phyloP scores from a whole-genome alignment of 2,888 invertebrate genomes.

The Amblyjoppa proteus region DNA sequence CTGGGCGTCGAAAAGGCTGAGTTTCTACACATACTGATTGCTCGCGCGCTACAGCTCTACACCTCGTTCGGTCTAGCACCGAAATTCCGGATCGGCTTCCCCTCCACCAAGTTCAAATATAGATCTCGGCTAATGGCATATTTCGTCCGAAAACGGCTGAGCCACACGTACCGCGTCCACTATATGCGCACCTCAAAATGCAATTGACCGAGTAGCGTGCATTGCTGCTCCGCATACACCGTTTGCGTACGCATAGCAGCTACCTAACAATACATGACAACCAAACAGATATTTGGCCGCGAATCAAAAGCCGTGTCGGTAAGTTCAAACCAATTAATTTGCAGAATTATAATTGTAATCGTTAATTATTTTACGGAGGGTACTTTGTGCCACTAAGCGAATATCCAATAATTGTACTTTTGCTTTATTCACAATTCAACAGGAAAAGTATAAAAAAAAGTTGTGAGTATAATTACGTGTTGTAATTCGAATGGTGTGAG shows the following conservation, averaged over 20 bases:
- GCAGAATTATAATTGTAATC: not conserved
- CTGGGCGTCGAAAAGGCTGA: conserved; percentile 36
- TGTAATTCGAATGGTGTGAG: not conserved
- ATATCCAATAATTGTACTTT: not conserved
- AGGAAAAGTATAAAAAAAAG: not conserved
- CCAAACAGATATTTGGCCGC: not conserved
- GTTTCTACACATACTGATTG: conserved; percentile 36
- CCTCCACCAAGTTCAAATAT: conserved; percentile 39
- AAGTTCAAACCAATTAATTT: conserved; percentile 5
- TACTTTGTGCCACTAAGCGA: not conserved
- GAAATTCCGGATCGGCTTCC: conserved; percentile 45
- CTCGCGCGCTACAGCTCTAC: conserved; percentile 29
- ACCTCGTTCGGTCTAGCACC: conserved; percentile 25
- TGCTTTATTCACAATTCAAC: not conserved
- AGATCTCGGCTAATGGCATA: conserved; percentile 54
- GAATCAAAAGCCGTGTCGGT: not conserved
- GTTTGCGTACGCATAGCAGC: not conserved
- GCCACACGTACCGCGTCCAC: conserved; percentile 16
- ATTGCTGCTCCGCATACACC: conserved; percentile 28
- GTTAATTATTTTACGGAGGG: not conserved
- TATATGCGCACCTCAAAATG: conserved; percentile 37
- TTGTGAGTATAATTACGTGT: too few relatives aligned
- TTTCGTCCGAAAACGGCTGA: conserved; percentile 45
- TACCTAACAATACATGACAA: conserved; percentile 1
- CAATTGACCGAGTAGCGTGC: conserved; percentile 47